A percentile compares a stretch with the other conserved stretches of the same genome.
phyloP scores from a whole-genome alignment of 2,888 invertebrate genomes.

The Myopa testacea region DNA sequence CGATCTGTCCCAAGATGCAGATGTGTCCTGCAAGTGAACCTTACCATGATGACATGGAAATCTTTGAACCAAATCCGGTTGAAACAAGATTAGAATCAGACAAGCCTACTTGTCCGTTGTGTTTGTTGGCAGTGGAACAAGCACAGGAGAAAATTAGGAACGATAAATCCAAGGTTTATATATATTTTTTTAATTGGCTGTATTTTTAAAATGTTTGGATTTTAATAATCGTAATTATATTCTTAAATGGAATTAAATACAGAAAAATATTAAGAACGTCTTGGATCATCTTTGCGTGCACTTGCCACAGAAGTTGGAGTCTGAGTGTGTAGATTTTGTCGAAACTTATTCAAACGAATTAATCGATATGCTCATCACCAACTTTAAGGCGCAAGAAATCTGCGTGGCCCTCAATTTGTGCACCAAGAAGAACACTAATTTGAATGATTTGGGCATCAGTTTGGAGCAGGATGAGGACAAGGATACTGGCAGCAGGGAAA shows the following conservation, averaged over 20 bases:
- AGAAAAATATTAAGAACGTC: slow-evolving; percentile 78
- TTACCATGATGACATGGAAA: slow-evolving; percentile 70
- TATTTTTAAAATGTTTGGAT: background rate
- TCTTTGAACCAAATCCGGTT: slow-evolving; percentile 66
- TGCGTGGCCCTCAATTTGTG: slow-evolving; percentile 84
- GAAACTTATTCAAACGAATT: slow-evolving; percentile 81
- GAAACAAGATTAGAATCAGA: slow-evolving; percentile 62
- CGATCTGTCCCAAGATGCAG: slow-evolving; percentile 76
- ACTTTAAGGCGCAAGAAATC: slow-evolving; percentile 81
- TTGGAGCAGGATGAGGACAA: slow-evolving; percentile 45
- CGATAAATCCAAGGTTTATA: slow-evolving; percentile 79
- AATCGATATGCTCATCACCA: slow-evolving; percentile 81
- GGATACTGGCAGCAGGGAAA: slow-evolving; percentile 46
- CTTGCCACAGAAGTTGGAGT: slow-evolving; percentile 74
- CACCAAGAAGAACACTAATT: slow-evolving; percentile 69
- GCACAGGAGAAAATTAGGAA: slow-evolving; percentile 79
- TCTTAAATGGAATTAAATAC: slow-evolving; percentile 48
- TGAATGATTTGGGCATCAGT: slow-evolving; percentile 57
- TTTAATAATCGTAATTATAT: no score
- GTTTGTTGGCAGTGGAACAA: slow-evolving; percentile 84
- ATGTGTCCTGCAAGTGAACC: slow-evolving; percentile 73
- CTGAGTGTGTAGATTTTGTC: slow-evolving; percentile 82
- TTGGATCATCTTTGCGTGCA: slow-evolving; percentile 78
- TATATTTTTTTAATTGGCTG: background rate
- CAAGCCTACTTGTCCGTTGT: slow-evolving; percentile 83